Conservation (phyloP, 37 sponge, comb jelly and placozoan genomes). For the Dysidea cf. avara region DNA sequence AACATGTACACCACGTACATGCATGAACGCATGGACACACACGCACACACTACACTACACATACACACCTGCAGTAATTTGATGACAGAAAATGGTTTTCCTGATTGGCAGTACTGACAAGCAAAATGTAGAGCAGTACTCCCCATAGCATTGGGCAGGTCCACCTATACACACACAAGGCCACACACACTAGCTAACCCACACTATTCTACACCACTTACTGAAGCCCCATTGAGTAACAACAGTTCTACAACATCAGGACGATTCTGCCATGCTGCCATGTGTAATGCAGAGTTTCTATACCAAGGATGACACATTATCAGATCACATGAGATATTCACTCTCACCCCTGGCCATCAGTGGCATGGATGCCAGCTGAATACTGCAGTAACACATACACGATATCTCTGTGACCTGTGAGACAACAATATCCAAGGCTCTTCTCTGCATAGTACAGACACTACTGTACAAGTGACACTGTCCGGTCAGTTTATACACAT, state of each 20-base stretch:
- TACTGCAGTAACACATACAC: conserved; percentile 52
- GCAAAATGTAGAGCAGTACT: conserved; percentile 86
- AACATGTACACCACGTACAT: background rate
- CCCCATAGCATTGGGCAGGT: conserved; percentile 45
- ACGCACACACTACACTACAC: no score
- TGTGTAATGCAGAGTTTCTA: conserved; percentile 83
- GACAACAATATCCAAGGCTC: background rate
- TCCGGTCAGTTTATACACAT: no score
- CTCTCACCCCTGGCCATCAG: conserved; percentile 70
- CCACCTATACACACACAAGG: conserved; percentile 23
- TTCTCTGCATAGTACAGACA: no score
- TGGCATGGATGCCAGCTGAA: conserved; percentile 53
- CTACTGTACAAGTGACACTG: no score
- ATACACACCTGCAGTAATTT: conserved; percentile 63
- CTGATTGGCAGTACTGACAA: conserved; percentile 65
- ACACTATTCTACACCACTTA: conserved; percentile 8
- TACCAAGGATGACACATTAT: background rate
- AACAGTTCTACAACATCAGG: conserved; percentile 83
- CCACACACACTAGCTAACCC: no score
- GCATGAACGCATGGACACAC: background rate
- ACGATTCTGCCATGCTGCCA: conserved; percentile 86
- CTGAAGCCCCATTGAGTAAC: conserved; percentile 67
- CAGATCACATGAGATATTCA: background rate
- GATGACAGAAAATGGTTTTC: conserved; percentile 72
- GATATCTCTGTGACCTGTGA: conserved; percentile 62